phyloP scores from a whole-genome alignment of 2,888 invertebrate genomes.

The Prenolepis imparis region DNA sequence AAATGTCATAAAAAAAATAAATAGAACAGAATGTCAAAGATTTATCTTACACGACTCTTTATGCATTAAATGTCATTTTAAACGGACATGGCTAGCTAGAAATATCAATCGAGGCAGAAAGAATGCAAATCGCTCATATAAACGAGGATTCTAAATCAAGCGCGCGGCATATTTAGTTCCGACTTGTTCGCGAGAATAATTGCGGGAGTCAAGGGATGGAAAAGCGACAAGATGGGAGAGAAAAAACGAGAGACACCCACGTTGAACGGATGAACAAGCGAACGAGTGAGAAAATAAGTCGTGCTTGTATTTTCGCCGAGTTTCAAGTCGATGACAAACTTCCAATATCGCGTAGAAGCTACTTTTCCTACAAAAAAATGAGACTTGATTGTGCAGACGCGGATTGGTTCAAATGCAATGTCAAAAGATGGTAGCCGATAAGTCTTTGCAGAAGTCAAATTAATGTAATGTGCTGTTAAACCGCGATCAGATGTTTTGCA shows the following conservation, averaged over 20 bases:
- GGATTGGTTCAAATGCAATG: constrained; percentile 54
- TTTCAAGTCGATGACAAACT: constrained; percentile 61
- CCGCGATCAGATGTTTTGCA: not conserved
- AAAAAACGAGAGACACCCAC: constrained; percentile 5
- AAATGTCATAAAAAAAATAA: not conserved
- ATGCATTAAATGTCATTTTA: not conserved
- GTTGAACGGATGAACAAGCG: constrained; percentile 19
- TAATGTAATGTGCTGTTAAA: constrained; percentile 27
- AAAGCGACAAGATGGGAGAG: constrained; percentile 18
- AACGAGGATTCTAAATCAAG: constrained; percentile 46
- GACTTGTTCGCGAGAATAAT: constrained; percentile 60
- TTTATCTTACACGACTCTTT: not conserved
- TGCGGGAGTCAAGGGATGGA: constrained; percentile 34
- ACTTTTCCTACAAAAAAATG: constrained; percentile 66
- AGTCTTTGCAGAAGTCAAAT: constrained; percentile 22
- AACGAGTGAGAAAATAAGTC: constrained; percentile 18
- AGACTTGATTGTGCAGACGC: constrained; percentile 69
- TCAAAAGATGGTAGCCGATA: constrained; percentile 56
- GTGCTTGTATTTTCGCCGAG: constrained; percentile 49
- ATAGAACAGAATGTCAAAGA: not conserved
- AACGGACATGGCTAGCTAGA: not conserved
- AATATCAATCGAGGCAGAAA: not conserved
- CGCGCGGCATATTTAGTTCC: constrained; percentile 44
- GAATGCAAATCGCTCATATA: constrained; percentile 7
- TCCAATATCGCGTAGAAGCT: constrained; percentile 60